Percentiles rank a stretch among this genome's conserved stretches.
These are phyloP conservation scores for Lordiphosa collinella DNA, from an alignment of 1,140 invertebrate genomes.

Conservation along the genomic window DNA sequence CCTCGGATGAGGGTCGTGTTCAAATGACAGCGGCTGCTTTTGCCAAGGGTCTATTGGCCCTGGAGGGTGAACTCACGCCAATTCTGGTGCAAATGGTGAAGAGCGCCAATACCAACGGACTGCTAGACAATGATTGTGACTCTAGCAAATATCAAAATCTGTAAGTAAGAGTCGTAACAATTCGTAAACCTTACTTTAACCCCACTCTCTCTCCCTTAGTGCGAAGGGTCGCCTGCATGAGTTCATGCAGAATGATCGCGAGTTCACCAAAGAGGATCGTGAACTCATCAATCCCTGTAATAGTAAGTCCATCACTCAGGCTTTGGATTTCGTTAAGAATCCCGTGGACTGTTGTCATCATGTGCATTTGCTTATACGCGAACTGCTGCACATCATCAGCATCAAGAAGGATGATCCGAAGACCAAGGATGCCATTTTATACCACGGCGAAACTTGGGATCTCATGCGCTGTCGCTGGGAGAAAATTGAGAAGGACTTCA, in stretches of 20 bases:
- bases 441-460: slow-evolving; percentile 99
- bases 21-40: slow-evolving; percentile 99
- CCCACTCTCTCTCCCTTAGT: not conserved
- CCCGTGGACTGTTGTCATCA: slow-evolving; percentile 95
- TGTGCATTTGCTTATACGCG: slow-evolving; percentile 92
- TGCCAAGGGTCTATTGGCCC: slow-evolving; percentile 96
- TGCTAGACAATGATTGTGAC: slow-evolving; percentile 98
- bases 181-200: not conserved
- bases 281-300: slow-evolving; percentile 90
- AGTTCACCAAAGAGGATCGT: slow-evolving; percentile 93
- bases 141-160: slow-evolving; percentile 97
- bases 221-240: slow-evolving; percentile 97
- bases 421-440: slow-evolving; percentile 94
- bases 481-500: slow-evolving; percentile 99
- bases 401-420: slow-evolving; percentile 92
- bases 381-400: slow-evolving; percentile 91
- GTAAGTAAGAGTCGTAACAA: slow-evolving; percentile 83
- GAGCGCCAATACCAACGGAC: slow-evolving; percentile 98
- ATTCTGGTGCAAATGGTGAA: slow-evolving; percentile 99
- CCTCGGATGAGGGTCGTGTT: slow-evolving; percentile 98
- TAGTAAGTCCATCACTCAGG: slow-evolving; percentile 91
- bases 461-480: slow-evolving; percentile 98
- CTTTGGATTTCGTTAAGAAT: slow-evolving; percentile 97
- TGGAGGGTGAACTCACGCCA: slow-evolving; percentile 99
- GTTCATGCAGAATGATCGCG: slow-evolving; percentile 93